A percentile compares a stretch with the other conserved stretches of the same genome.
Conservation (phyloP, 2,888 invertebrate genomes). For the Fragum fragum region DNA sequence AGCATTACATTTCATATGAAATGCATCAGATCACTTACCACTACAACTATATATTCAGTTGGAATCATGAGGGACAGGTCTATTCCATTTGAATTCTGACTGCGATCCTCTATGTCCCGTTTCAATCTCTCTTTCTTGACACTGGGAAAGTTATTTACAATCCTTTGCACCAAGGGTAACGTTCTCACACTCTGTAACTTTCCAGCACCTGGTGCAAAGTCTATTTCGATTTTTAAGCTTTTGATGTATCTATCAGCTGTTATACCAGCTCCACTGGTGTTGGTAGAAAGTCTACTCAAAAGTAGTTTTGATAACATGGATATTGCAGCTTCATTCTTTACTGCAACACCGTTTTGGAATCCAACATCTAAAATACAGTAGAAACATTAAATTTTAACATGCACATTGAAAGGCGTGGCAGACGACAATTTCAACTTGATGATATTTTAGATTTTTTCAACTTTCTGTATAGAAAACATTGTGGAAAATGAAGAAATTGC, state of each 20-base stretch:
- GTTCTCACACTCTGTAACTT: neutral
- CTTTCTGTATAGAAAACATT: too few species aligned
- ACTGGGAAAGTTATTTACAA: conserved; percentile 8
- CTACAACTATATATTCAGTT: conserved; percentile 59
- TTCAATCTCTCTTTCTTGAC: conserved; percentile 2
- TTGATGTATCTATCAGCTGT: neutral
- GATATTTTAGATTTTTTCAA: too few species aligned
- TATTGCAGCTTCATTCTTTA: conserved; percentile 16
- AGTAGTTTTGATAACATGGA: conserved; percentile 37
- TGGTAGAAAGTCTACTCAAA: conserved; percentile 14
- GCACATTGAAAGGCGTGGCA: too few species aligned
- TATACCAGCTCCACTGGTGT: neutral
- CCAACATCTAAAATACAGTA: neutral
- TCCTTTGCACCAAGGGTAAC: conserved; percentile 8
- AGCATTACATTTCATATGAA: too few species aligned
- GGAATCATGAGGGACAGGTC: conserved; percentile 51
- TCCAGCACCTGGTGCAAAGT: conserved; percentile 6
- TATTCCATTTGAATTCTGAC: conserved; percentile 19
- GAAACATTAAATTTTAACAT: too few species aligned
- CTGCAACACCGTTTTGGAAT: conserved; percentile 12
- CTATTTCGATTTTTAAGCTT: conserved; percentile 35
- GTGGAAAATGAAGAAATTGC: too few species aligned
- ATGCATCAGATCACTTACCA: conserved; percentile 64
- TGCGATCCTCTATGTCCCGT: neutral
- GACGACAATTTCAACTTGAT: too few species aligned